These are phyloP conservation scores for Eupithecia inturbata DNA, from an alignment of 2,888 invertebrate species.

Conservation along the genomic window DNA sequence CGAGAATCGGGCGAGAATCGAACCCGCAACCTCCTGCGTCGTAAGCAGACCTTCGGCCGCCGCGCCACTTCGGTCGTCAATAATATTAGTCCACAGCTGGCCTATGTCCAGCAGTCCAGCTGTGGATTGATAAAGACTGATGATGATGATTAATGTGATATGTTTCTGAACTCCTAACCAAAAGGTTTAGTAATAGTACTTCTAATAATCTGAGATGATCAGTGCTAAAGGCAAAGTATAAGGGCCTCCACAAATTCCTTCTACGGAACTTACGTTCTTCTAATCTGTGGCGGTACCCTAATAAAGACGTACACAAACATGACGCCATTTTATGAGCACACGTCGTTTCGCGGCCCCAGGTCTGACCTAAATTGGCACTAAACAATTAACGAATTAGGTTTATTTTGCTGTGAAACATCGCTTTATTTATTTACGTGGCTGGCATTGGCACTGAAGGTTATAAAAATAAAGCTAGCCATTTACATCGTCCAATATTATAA, in stretches of 20 bases:
- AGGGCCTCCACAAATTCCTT: not conserved
- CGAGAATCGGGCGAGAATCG: no score
- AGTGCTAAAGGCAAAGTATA: not conserved
- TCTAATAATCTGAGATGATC: no score
- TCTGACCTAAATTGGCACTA: slow-evolving; percentile 52
- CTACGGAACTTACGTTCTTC: not conserved
- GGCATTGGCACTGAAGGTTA: slow-evolving; percentile 5
- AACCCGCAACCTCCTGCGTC: no score
- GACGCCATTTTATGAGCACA: slow-evolving; percentile 50
- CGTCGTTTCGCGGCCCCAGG: slow-evolving; percentile 43
- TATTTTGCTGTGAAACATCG: slow-evolving; percentile 31
- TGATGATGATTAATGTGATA: no score
- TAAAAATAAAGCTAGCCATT: not conserved
- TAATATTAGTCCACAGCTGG: no score
- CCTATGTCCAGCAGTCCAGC: no score
- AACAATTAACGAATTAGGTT: slow-evolving; percentile 41
- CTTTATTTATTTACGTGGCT: slow-evolving; percentile 32
- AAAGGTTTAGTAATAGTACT: no score
- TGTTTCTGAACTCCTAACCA: no score
- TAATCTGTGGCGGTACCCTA: slow-evolving; percentile 16
- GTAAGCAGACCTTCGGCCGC: no score
- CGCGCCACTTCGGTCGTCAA: no score
- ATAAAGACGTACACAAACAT: slow-evolving; percentile 42
- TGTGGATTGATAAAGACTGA: no score
- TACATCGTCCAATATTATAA: not conserved